These are phyloP conservation scores for Grammomys surdaster DNA, from an alignment of 2,113 vertebrate species.

Conservation along the genomic window DNA sequence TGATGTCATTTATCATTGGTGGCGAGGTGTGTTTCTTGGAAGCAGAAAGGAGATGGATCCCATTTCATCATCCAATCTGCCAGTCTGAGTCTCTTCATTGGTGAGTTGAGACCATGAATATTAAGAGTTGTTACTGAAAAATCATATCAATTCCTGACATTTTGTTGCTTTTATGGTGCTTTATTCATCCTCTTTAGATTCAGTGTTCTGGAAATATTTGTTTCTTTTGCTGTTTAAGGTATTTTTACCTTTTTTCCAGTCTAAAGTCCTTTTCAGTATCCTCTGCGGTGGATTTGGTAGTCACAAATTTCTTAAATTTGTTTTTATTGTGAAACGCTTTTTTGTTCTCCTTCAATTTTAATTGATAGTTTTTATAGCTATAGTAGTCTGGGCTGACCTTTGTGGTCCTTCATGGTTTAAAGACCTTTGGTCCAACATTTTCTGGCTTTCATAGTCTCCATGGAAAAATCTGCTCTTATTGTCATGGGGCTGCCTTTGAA, in stretches of 20 bases:
- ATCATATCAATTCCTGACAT: background rate
- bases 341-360: background rate
- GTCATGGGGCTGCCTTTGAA: background rate
- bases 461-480: background rate
- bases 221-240: background rate
- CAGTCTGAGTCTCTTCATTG: background rate
- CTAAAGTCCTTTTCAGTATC: background rate
- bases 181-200: background rate
- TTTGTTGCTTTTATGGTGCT: background rate
- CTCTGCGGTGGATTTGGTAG: background rate
- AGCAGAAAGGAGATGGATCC: background rate
- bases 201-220: background rate
- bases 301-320: background rate
- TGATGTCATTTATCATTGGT: background rate
- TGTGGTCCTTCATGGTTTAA: background rate
- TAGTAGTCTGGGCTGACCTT: background rate
- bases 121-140: background rate
- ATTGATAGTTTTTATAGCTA: background rate
- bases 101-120: background rate
- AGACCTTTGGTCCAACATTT: too few species aligned
- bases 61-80: background rate
- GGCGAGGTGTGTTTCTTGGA: background rate
- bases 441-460: background rate
- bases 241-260: background rate
- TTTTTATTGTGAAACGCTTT: background rate